Evolutionary conservation across 2,113 vertebrate genomes (phyloP).

Genomic region (Terrapene triunguis): DNA sequence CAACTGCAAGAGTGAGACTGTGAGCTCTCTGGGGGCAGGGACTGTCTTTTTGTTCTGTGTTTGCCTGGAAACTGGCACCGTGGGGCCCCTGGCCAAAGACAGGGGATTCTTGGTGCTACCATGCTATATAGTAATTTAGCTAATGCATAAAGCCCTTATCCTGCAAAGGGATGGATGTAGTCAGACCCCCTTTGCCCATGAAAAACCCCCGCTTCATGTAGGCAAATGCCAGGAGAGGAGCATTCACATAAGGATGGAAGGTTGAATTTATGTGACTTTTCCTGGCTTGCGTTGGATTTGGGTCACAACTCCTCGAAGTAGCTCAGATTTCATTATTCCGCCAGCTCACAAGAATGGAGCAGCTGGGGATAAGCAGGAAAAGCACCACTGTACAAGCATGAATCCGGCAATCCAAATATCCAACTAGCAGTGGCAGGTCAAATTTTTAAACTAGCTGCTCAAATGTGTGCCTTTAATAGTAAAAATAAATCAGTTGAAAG

Average conservation of each 20-base stretch:
- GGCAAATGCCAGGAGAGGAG: neutral
- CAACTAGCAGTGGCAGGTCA: neutral
- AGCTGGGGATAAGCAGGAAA: neutral
- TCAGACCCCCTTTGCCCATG: neutral
- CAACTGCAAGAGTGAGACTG: neutral
- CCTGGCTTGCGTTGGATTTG: neutral
- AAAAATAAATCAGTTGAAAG: neutral
- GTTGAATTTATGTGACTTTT: neutral
- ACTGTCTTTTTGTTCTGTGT: neutral
- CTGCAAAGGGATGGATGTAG: fast-evolving
- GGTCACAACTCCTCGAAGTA: neutral
- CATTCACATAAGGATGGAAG: neutral
- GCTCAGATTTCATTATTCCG: neutral
- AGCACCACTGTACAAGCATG: neutral
- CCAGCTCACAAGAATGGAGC: neutral
- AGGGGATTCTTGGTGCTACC: neutral
- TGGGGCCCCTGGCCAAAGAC: neutral
- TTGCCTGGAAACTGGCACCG: neutral
- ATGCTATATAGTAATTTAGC: neutral
- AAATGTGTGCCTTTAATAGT: fast-evolving
- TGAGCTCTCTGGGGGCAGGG: neutral
- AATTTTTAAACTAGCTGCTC: fast-evolving
- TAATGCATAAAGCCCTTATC: neutral
- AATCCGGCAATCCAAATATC: neutral
- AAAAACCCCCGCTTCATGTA: fast-evolving